Evolutionary conservation across 2,113 vertebrate species (phyloP).

Genomic region (Anolis sagrei): DNA sequence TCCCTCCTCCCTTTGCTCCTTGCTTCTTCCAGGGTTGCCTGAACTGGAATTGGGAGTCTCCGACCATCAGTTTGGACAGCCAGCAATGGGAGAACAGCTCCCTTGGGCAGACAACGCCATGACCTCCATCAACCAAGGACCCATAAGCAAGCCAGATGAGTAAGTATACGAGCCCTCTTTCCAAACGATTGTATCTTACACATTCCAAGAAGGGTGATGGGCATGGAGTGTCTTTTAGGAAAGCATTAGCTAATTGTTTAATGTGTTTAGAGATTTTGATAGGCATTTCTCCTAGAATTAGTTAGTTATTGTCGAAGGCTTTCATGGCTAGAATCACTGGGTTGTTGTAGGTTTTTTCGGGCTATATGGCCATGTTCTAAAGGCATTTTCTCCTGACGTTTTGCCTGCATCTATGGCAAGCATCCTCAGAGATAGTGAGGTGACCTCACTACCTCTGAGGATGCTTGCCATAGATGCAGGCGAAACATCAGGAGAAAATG

Average conservation of each 20-base stretch:
- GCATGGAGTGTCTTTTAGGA: neutral
- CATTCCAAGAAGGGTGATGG: neutral
- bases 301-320: too few relatives aligned
- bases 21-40: slow-evolving; percentile 70
- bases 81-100: slow-evolving; percentile 73
- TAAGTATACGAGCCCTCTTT: slow-evolving; percentile 60
- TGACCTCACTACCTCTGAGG: too few relatives aligned
- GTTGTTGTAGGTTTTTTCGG: too few relatives aligned
- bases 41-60: slow-evolving; percentile 76
- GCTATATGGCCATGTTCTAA: too few relatives aligned
- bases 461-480: too few relatives aligned
- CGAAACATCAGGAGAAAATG: too few relatives aligned
- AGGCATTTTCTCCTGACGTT: too few relatives aligned
- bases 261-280: neutral
- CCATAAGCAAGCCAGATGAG: slow-evolving; percentile 74
- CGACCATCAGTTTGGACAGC: slow-evolving; percentile 75
- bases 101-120: slow-evolving; percentile 74
- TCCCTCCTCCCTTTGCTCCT: fast-evolving
- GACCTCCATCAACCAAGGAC: slow-evolving; percentile 66
- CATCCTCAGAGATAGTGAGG: too few relatives aligned
- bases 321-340: too few relatives aligned
- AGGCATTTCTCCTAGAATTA: neutral
- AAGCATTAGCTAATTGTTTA: too few relatives aligned
- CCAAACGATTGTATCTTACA: neutral
- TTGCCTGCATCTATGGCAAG: too few relatives aligned